Evolutionary conservation across 23 tunicate genomes (phyloP).

Genomic region (Halocynthia aurantium): DNA sequence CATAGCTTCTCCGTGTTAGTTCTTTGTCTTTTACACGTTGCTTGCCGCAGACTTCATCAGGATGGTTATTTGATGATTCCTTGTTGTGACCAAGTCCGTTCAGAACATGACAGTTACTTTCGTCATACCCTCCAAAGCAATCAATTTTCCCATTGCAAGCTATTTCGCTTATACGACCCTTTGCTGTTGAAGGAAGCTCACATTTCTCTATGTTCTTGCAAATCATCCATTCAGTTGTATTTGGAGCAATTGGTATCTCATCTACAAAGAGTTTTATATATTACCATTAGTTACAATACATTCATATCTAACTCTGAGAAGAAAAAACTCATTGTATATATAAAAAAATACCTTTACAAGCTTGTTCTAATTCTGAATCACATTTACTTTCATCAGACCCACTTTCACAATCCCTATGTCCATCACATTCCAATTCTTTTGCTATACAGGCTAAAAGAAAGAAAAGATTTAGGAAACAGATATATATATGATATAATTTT

Average conservation of each 20-base stretch:
- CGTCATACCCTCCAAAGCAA: conserved; percentile 91
- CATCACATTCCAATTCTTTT: conserved; percentile 49
- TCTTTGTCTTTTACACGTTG: conserved; percentile 13
- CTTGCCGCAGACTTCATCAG: not conserved
- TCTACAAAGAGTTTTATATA: not conserved
- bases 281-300: too few relatives aligned
- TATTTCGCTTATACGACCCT: conserved; percentile 28
- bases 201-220: conserved; percentile 48
- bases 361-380: not conserved
- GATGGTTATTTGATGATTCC: not conserved
- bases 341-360: conserved; percentile 23
- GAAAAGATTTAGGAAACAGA: not conserved
- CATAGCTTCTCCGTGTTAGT: conserved; percentile 16
- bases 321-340: not conserved
- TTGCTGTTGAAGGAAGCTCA: conserved; percentile 12
- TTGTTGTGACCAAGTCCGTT: not conserved
- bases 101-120: conserved; percentile 28
- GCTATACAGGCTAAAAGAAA: conserved; percentile 48
- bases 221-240: conserved; percentile 28
- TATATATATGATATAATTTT: too few relatives aligned
- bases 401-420: conserved; percentile 46
- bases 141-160: conserved; percentile 64
- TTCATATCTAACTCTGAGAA: too few relatives aligned
- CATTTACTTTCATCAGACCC: conserved; percentile 56
- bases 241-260: not conserved